These are phyloP conservation scores for Alligator mississippiensis DNA, from an alignment of 2,113 vertebrate genomes.

Conservation along the genomic window DNA sequence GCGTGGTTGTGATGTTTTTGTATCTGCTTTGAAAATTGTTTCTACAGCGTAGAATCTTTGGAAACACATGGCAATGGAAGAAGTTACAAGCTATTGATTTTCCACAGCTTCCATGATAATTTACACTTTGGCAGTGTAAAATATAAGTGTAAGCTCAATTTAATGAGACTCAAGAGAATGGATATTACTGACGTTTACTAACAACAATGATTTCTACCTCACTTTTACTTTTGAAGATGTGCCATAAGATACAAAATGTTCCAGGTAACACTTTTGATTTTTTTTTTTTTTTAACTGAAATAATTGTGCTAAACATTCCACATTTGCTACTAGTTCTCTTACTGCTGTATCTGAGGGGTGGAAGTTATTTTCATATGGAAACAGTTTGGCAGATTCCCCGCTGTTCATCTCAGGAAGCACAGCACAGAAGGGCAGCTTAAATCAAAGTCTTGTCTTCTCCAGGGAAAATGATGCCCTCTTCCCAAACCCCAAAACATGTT, in stretches of 20 bases:
- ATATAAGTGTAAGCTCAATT: background rate
- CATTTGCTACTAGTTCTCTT: background rate
- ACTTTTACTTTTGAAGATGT: background rate
- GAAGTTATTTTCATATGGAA: background rate
- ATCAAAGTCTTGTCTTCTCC: background rate
- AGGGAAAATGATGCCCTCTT: background rate
- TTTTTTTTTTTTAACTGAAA: background rate
- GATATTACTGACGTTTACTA: background rate
- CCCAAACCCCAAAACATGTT: background rate
- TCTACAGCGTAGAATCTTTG: background rate
- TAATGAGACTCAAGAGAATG: background rate
- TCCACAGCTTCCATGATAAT: background rate
- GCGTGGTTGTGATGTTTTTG: background rate
- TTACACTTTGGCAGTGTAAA: background rate
- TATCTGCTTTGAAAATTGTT: background rate
- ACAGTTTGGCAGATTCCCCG: background rate
- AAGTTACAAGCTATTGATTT: background rate
- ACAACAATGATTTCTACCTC: background rate
- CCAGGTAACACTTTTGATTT: rapidly evolving
- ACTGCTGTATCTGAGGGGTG: background rate
- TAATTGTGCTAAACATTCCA: background rate
- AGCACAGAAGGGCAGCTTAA: background rate
- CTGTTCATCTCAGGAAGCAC: background rate
- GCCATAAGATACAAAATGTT: background rate
- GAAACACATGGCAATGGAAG: background rate